These are phyloP conservation scores for Coilia nasus DNA, from an alignment of 2,797 vertebrate species.

Conservation along the genomic window DNA sequence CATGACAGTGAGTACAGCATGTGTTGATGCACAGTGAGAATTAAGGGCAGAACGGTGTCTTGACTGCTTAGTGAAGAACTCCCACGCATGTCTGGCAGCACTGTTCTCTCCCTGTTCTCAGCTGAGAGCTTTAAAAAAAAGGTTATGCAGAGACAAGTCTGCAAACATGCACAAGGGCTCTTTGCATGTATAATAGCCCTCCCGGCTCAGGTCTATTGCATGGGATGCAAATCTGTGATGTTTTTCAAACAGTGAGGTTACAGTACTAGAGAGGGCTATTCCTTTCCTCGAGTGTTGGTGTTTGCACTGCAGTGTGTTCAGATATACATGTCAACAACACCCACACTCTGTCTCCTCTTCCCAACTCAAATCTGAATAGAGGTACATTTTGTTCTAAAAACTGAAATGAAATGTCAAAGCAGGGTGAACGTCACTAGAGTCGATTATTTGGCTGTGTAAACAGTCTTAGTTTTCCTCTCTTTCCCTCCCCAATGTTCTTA, in stretches of 20 bases:
- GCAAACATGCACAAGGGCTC: slow-evolving; percentile 43
- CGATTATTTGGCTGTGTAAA: background rate
- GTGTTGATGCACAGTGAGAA: slow-evolving; percentile 40
- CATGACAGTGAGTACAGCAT: slow-evolving; percentile 16
- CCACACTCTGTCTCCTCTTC: slow-evolving; percentile 27
- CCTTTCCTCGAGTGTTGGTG: background rate
- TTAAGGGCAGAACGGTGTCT: slow-evolving; percentile 50
- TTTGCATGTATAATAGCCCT: slow-evolving; percentile 43
- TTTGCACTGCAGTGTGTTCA: background rate
- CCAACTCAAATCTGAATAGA: background rate
- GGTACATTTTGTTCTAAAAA: slow-evolving; percentile 30
- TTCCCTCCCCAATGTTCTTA: background rate
- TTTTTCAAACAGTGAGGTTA: slow-evolving; percentile 41
- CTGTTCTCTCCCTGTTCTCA: slow-evolving; percentile 50
- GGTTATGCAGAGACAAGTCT: slow-evolving; percentile 52
- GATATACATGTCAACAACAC: slow-evolving; percentile 17
- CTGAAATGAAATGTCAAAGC: background rate
- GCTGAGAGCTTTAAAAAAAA: slow-evolving; percentile 62
- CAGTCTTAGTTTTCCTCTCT: background rate
- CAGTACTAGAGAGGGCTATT: slow-evolving; percentile 42
- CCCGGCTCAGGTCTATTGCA: slow-evolving; percentile 56
- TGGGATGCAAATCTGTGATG: slow-evolving; percentile 61
- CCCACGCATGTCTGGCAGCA: slow-evolving; percentile 54
- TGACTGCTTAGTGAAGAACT: slow-evolving; percentile 41
- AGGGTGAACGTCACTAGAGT: background rate